Evolutionary conservation across 2,113 vertebrate species (phyloP).

Genomic region (Accipiter virgatus): DNA sequence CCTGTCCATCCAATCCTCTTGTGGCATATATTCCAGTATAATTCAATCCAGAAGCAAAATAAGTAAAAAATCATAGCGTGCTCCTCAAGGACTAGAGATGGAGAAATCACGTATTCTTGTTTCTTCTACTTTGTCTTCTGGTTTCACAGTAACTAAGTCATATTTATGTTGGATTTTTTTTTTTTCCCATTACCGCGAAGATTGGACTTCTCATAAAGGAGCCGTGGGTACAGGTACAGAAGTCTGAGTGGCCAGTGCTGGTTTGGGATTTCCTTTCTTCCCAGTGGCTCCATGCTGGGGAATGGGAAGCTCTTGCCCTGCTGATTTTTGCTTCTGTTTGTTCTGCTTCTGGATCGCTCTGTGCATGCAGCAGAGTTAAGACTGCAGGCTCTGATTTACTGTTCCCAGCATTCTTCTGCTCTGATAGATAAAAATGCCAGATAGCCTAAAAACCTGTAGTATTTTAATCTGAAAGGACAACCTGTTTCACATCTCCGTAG

Average conservation of each 20-base stretch:
- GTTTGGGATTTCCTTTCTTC: neutral
- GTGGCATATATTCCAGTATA: accelerated
- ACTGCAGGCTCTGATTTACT: neutral
- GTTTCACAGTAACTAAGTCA: neutral
- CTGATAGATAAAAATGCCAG: neutral
- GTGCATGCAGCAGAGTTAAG: too few relatives aligned
- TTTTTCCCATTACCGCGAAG: neutral
- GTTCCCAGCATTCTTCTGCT: neutral
- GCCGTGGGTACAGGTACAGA: neutral
- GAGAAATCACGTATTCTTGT: neutral
- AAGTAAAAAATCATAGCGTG: neutral
- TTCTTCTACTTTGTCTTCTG: neutral
- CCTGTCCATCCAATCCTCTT: neutral
- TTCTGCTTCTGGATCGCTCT: neutral
- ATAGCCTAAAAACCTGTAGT: neutral
- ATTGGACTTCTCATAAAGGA: neutral
- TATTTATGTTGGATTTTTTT: neutral
- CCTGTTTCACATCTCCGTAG: neutral
- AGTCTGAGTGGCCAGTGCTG: neutral
- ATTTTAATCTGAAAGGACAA: neutral
- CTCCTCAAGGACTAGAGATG: neutral
- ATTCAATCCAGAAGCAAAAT: neutral
- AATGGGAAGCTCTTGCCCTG: neutral
- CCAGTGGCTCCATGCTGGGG: neutral
- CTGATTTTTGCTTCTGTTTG: neutral